phyloP scores from a whole-genome alignment of 2,797 vertebrate species.

The Lindbergichthys nudifrons region DNA sequence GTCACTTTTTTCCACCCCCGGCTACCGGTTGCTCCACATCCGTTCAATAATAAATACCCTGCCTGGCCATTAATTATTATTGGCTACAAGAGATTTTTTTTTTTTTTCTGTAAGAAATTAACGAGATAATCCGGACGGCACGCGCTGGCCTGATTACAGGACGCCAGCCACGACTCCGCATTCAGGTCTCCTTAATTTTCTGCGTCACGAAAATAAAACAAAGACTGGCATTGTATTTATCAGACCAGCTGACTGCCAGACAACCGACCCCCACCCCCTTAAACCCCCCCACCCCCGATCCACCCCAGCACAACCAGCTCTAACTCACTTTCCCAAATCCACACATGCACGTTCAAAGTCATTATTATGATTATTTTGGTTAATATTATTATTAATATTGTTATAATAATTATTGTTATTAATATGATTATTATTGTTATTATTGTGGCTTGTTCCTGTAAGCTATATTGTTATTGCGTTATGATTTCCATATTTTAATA shows the following conservation, averaged over 20 bases:
- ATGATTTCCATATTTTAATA: background rate
- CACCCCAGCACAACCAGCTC: constrained; percentile 11
- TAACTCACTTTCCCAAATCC: constrained; percentile 70
- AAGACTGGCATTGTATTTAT: constrained; percentile 80
- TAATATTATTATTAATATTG: constrained; percentile 18
- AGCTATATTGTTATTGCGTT: background rate
- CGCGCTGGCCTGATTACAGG: constrained; percentile 96
- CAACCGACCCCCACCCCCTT: constrained; percentile 31
- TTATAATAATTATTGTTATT: background rate
- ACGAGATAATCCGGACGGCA: constrained; percentile 97
- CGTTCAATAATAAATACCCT: constrained; percentile 92
- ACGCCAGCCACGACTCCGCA: constrained; percentile 87
- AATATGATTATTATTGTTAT: background rate
- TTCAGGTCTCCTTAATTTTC: constrained; percentile 90
- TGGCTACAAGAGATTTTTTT: constrained; percentile 61
- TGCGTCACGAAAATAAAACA: constrained; percentile 91
- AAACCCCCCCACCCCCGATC: background rate
- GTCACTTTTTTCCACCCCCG: constrained; percentile 80
- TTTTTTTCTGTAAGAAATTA: constrained; percentile 92
- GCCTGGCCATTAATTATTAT: constrained; percentile 94
- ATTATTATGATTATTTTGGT: constrained; percentile 13
- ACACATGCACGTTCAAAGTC: constrained; percentile 16
- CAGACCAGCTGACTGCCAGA: constrained; percentile 82
- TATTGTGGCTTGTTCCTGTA: background rate
- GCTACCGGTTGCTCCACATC: constrained; percentile 89